These are phyloP conservation scores for Ophion ventricosus DNA, from an alignment of 2,888 invertebrate species.

Conservation along the genomic window DNA sequence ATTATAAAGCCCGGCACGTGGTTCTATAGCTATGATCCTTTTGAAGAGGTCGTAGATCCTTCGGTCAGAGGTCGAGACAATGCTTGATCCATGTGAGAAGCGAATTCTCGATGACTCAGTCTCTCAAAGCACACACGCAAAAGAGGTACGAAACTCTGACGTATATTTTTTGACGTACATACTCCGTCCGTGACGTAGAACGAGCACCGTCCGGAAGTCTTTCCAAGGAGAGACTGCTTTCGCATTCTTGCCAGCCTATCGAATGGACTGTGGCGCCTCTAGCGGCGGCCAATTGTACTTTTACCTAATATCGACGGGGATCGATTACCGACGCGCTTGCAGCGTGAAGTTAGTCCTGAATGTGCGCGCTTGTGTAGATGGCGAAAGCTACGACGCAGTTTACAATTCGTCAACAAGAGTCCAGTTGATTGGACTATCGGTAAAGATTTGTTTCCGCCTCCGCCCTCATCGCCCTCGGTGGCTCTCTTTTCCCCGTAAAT, in stretches of 20 bases:
- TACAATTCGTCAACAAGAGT: background rate
- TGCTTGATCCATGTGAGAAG: background rate
- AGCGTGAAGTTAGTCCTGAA: background rate
- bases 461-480: no score
- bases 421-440: slow-evolving; percentile 18
- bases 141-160: background rate
- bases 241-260: background rate
- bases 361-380: background rate
- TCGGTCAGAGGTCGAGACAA: background rate
- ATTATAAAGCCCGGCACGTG: no score
- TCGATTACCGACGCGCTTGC: background rate
- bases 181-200: background rate
- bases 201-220: background rate
- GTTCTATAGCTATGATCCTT: no score
- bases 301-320: background rate
- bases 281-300: slow-evolving; percentile 14
- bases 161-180: background rate
- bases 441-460: background rate
- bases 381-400: background rate
- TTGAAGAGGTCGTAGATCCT: no score
- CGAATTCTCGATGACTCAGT: background rate
- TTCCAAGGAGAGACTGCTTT: background rate
- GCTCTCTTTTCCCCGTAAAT: background rate
- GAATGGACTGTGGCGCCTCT: background rate
- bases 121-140: background rate